Base-by-base conservation (phyloP, 1,140 invertebrate species). In the Nasonia giraulti region DNA sequence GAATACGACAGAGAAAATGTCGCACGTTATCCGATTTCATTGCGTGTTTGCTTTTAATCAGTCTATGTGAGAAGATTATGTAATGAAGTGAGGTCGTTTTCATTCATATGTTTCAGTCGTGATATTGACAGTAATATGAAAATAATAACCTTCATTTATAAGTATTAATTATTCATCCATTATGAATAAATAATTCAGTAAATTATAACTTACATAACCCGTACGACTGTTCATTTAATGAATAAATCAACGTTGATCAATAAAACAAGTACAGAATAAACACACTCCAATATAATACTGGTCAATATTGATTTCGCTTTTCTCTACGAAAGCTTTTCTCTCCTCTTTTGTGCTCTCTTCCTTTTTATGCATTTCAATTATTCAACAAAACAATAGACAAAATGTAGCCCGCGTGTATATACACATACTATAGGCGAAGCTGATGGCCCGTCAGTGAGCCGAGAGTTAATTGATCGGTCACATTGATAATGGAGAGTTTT, bases 311-410 rank as follows among this genome's bases (percentile, higher is more conserved):
- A 44, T 77, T n/a, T 77, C n/a, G 31, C 31, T 77, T 77, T 77
- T 14, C 47, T 14, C 47, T 50, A 17, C 47, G 14, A 50, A 12
- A 55, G 44, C 23, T 27, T 77, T 27, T 50, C 47, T 50, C 47
- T 23, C 23, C 20, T 44, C 40, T 44, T 0, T 50, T 47, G 17
- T 17, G 7, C 33, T 40, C 31, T 31, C 14, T 79, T 10, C 1
- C 17, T 40, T 23, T 33, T 68, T 62, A 62, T 23, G 62, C 2
- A n/a, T 31, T 71, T 82, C 27, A 82, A 82, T 82, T 76, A 82
- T 82, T 76, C 73, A 76, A 7, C 33, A 50, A 76, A 50, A 76
- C 73, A 74, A 62, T 76, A 40, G 44, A 76, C 20, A 50, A 82
- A 40, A 66, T 17, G 17, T 27, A 62, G 55, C 27, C 8, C 27